These are phyloP conservation scores for Megaleporinus macrocephalus DNA, from an alignment of 2,113 vertebrate genomes.

Conservation along the genomic window DNA sequence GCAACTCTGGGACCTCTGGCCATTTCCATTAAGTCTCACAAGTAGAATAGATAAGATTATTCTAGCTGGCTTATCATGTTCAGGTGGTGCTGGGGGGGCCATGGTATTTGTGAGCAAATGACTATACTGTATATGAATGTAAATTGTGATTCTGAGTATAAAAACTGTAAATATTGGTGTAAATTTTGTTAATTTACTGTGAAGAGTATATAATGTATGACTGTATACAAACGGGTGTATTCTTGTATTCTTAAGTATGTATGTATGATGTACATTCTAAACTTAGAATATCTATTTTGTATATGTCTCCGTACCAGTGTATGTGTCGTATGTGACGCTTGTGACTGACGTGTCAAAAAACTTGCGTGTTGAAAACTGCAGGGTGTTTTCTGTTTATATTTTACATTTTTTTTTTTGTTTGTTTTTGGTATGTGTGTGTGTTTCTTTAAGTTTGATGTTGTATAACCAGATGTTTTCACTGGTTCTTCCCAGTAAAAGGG, in stretches of 20 bases:
- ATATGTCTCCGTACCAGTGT: conserved; percentile 57
- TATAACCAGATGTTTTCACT: conserved; percentile 18
- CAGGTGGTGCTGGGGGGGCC: conserved; percentile 71
- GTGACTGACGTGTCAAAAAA: conserved; percentile 41
- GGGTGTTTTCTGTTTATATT: conserved; percentile 38
- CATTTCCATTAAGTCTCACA: conserved; percentile 52
- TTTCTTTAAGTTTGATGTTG: conserved; percentile 39
- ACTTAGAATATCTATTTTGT: conserved; percentile 57
- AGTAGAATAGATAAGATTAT: conserved; percentile 29
- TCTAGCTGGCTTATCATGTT: conserved; percentile 57
- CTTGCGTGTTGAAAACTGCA: conserved; percentile 31
- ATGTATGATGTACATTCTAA: conserved; percentile 68
- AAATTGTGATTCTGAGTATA: conserved; percentile 87
- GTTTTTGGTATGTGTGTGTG: conserved; percentile 38
- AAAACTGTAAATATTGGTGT: conserved; percentile 92
- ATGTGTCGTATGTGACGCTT: conserved; percentile 55
- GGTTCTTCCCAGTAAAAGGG: conserved; percentile 19
- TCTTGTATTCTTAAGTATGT: conserved; percentile 77
- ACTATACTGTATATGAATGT: conserved; percentile 66
- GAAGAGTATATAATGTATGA: conserved; percentile 74
- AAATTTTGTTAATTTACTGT: conserved; percentile 89
- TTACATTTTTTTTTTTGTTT: not conserved
- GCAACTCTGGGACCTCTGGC: conserved; percentile 68
- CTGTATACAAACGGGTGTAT: conserved; percentile 79
- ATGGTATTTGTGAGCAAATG: conserved; percentile 71